Evolutionary conservation across 2,797 vertebrate genomes (phyloP), one percentile per base, ranked within the genome.

Genomic region (Eulemur coronatus): DNA sequence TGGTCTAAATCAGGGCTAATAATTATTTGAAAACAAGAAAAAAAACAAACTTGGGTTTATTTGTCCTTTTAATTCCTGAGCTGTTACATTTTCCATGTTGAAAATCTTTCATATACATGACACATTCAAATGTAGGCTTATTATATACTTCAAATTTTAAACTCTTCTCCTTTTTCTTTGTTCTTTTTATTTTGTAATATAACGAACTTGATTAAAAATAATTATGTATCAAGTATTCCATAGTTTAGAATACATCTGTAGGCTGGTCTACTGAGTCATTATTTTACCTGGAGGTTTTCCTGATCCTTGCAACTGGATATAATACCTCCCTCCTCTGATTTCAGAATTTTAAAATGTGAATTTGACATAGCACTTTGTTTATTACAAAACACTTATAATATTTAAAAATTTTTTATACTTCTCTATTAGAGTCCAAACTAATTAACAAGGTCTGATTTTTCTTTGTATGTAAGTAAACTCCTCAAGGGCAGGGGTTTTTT

Each of bases 11-110:
- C 12, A 73, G 69, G 96, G 89, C 14, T 46, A 80, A 85, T 73
- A 82, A 76, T 93, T 73, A 12, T 96, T 96, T 91, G 26, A 92
- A 97, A 95, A 76, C 38, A 95, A 91, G 30, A 41, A 84, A 94
- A 30, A n/a, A 80, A 55, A 30, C 48, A 92, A 89, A 91, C 48
- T 78, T 86, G 2, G n/a, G 18, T 46, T 76, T 90, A 30, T 78
- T 92, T 92, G 48, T 41, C 18, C 61, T 93, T 92, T 90, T 79
- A 50, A 84, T 85, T 96, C 43, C 43, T 91, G 65, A 91, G 5
- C 69, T 90, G 8, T 84, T 70, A 48, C 65, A 28, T 89, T 91
- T 85, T 81, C 59, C 48, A 59, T 88, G 28, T 52, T 84, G 80
- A 84, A 94, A 96, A 70, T 86, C 41, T 92, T 93, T 91, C 43